phyloP scores from a whole-genome alignment of 2,888 invertebrate genomes.

The Eucera pruinosa region DNA sequence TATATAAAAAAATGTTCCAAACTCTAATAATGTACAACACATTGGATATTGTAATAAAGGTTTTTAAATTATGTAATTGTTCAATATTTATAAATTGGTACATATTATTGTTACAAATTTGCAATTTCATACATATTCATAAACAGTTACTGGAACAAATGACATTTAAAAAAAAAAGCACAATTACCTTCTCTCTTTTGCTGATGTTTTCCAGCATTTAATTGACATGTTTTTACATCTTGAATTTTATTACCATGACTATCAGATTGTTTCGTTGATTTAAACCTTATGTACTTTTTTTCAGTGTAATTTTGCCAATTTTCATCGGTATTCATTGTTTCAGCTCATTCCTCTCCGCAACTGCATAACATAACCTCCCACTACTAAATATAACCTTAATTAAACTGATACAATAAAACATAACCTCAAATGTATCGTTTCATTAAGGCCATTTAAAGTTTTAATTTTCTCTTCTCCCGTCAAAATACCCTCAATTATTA shows the following conservation, averaged over 20 bases:
- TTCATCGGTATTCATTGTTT: slow-evolving; percentile 39
- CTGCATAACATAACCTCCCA: slow-evolving; percentile 18
- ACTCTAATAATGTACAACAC: neutral
- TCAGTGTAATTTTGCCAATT: slow-evolving; percentile 27
- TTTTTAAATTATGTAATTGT: neutral
- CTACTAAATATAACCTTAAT: no score
- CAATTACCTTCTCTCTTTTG: slow-evolving; percentile 25
- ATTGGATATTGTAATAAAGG: neutral
- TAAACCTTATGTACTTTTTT: slow-evolving; percentile 19
- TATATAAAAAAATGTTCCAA: no score
- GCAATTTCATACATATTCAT: neutral
- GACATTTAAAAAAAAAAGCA: neutral
- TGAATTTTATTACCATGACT: slow-evolving; percentile 17
- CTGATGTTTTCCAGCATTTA: neutral
- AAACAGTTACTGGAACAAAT: neutral
- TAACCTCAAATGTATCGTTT: slow-evolving; percentile 35
- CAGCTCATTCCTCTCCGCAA: slow-evolving; percentile 4
- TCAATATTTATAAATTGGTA: no score
- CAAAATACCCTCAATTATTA: neutral
- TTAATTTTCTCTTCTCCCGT: neutral
- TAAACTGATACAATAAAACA: no score
- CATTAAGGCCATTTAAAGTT: neutral
- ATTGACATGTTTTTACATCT: slow-evolving; percentile 35
- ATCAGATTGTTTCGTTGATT: slow-evolving; percentile 5
- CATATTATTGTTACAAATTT: slow-evolving; percentile 1